Conservation (phyloP, 1,140 invertebrate genomes). For the Macrobrachium rosenbergii region DNA sequence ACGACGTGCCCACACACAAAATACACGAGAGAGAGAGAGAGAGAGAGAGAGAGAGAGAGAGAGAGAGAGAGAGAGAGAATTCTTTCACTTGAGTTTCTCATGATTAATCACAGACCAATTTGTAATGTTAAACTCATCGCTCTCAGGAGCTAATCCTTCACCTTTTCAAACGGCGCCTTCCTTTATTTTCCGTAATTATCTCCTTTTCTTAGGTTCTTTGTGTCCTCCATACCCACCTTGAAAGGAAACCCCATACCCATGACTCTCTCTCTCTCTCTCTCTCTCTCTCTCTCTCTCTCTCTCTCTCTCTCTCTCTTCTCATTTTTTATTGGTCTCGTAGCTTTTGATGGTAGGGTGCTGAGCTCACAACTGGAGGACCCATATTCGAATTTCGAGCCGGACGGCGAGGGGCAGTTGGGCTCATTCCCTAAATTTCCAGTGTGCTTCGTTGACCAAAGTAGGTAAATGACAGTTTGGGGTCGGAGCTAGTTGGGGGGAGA, state of each 20-base stretch:
- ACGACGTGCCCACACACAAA: too few species aligned
- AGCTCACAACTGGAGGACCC: too few species aligned
- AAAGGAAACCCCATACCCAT: neutral
- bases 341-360: neutral
- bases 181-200: neutral
- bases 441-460: too few species aligned
- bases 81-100: neutral
- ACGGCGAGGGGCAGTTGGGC: too few species aligned
- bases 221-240: neutral
- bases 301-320: slow-evolving; percentile 28
- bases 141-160: too few species aligned
- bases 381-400: too few species aligned
- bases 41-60: slow-evolving; percentile 26
- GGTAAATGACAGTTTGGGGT: too few species aligned
- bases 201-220: neutral
- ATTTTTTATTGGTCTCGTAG: neutral
- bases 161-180: neutral
- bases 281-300: slow-evolving; percentile 29
- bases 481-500: too few species aligned
- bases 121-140: too few species aligned
- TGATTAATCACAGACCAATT: neutral
- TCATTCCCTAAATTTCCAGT: too few species aligned
- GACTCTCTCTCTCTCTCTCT: slow-evolving; percentile 20
- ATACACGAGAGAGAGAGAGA: neutral
- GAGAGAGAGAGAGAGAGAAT: slow-evolving; percentile 24